A percentile compares a stretch with the other conserved stretches of the same genome.
Conservation (phyloP, 2,888 invertebrate species). For the Ditylenchus weischeri region DNA sequence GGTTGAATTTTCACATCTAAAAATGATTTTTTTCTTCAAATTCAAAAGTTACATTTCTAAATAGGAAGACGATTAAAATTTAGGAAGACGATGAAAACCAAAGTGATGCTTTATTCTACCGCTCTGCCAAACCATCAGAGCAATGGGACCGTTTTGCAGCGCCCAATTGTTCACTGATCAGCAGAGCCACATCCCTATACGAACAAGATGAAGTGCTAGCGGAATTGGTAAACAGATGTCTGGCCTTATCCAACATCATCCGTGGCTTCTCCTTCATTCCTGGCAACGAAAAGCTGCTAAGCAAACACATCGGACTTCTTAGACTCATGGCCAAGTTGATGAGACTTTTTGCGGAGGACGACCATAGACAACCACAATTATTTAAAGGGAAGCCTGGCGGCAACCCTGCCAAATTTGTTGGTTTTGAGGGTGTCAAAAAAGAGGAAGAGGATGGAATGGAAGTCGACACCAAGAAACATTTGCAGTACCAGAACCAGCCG, state of each 20-base stretch:
- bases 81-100: neutral
- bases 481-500: neutral
- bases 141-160: conserved; percentile 29
- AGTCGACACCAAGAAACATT: conserved; percentile 10
- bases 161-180: conserved; percentile 38
- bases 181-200: conserved; percentile 40
- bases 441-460: conserved; percentile 3
- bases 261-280: conserved; percentile 96
- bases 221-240: conserved; percentile 68
- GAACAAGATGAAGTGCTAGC: conserved; percentile 36
- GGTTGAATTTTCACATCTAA: no score
- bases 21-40: no score
- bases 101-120: conserved; percentile 25
- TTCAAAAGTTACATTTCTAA: no score
- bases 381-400: neutral
- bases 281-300: conserved; percentile 74
- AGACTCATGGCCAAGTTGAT: conserved; percentile 81
- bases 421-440: neutral
- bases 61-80: no score
- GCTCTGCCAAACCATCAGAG: conserved; percentile 34
- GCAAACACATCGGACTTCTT: conserved; percentile 70
- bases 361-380: conserved; percentile 14
- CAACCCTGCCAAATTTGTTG: neutral
- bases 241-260: conserved; percentile 90
- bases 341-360: conserved; percentile 32